Evolutionary conservation across 2,797 vertebrate genomes (phyloP).

Genomic region (Echiichthys vipera): DNA sequence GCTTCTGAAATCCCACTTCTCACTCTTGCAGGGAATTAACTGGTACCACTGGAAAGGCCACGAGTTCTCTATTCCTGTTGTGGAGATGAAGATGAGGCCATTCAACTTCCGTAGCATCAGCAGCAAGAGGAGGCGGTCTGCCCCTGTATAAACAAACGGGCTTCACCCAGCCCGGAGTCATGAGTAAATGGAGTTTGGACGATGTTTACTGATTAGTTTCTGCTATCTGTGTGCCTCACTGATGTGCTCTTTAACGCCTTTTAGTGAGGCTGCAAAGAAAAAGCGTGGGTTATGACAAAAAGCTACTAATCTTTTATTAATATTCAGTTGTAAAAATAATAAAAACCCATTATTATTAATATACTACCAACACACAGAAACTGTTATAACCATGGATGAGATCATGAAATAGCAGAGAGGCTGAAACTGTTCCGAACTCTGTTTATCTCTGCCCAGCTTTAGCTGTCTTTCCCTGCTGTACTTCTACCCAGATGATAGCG

Average conservation of each 20-base stretch:
- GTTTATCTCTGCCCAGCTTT: conserved; percentile 51
- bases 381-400: conserved; percentile 20
- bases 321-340: conserved; percentile 44
- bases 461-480: conserved; percentile 77
- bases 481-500: conserved; percentile 84
- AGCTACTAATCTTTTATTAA: conserved; percentile 66
- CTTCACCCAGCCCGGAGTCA: conserved; percentile 30
- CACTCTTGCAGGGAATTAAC: conserved; percentile 92
- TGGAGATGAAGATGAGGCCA: conserved; percentile 99
- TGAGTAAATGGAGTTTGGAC: conserved; percentile 63
- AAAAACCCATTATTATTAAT: conserved; percentile 45
- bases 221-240: conserved; percentile 44
- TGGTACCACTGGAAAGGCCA: conserved; percentile 99
- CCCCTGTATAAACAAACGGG: conserved; percentile 83
- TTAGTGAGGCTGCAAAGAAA: conserved; percentile 35
- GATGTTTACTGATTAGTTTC: conserved; percentile 38
- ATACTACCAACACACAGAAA: conserved; percentile 34
- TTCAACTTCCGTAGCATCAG: conserved; percentile 91
- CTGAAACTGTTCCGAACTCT: conserved; percentile 58
- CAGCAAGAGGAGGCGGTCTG: conserved; percentile 91
- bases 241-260: conserved; percentile 4
- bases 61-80: conserved; percentile 97
- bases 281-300: conserved; percentile 31
- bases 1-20: conserved; percentile 30
- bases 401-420: conserved; percentile 39